A percentile compares a stretch with the other conserved stretches of the same genome.
phyloP scores from a whole-genome alignment of 2,797 vertebrate species.

The Avahi laniger region DNA sequence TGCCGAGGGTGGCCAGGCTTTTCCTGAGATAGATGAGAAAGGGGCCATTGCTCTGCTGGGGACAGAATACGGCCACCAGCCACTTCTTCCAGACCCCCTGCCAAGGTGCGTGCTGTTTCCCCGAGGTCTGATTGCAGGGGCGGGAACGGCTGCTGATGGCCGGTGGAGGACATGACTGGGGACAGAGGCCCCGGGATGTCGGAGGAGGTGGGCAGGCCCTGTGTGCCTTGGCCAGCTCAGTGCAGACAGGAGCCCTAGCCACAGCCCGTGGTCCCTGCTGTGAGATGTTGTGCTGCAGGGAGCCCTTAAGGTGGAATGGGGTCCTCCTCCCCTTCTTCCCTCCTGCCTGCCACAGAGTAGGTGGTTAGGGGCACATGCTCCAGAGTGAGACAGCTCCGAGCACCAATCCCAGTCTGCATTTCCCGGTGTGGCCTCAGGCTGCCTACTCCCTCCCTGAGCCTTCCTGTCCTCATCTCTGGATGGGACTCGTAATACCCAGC shows the following conservation, averaged over 20 bases:
- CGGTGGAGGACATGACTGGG: not conserved
- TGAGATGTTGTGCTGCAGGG: not conserved
- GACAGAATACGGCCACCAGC: not conserved
- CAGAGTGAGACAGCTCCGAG: rapidly evolving
- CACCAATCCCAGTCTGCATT: no score
- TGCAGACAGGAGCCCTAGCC: not conserved
- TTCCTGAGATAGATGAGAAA: not conserved
- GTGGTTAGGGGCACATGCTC: not conserved
- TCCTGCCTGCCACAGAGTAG: not conserved
- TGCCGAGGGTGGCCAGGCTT: no score
- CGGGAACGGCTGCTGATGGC: not conserved
- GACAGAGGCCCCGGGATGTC: not conserved
- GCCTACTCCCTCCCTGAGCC: not conserved
- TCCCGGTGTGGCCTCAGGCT: not conserved
- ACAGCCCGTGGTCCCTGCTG: not conserved
- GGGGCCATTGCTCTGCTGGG: no score
- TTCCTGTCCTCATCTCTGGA: not conserved
- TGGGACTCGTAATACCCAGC: rapidly evolving
- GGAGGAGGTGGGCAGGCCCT: rapidly evolving
- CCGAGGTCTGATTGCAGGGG: not conserved
- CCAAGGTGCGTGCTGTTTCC: rapidly evolving
- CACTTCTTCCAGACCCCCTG: not conserved
- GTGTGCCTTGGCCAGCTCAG: rapidly evolving
- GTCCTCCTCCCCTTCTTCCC: not conserved
- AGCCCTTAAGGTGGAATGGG: not conserved